Conservation (phyloP, 2,797 vertebrate species). For the Hemitrygon akajei region DNA sequence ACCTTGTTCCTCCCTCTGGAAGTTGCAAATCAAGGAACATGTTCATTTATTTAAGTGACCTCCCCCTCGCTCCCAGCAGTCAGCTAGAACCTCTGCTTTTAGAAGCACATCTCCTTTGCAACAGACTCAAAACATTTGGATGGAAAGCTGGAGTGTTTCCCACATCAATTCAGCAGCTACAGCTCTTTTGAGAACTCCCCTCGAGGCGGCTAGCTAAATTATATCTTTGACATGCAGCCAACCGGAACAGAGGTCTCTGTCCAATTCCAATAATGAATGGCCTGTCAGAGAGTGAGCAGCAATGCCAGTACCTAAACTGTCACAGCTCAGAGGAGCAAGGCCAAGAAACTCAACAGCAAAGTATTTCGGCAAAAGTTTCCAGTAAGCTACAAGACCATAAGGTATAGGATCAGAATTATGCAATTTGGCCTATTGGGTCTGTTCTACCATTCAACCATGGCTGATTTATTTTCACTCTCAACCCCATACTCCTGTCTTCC, state of each 20-base stretch:
- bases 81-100: background rate
- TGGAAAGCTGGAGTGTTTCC: background rate
- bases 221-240: background rate
- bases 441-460: no score
- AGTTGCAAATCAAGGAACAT: background rate
- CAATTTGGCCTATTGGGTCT: no score
- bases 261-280: background rate
- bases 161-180: background rate
- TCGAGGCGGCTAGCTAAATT: background rate
- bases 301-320: background rate
- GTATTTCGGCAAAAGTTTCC: no score
- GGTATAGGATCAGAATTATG: no score
- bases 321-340: background rate
- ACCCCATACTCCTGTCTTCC: no score
- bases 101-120: background rate
- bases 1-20: background rate
- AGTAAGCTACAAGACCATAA: no score
- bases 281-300: background rate
- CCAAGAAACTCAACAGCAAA: no score
- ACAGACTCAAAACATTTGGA: background rate
- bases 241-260: background rate
- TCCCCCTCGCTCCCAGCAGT: no score
- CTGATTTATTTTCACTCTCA: no score
- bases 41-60: background rate
- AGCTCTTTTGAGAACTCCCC: background rate